These are phyloP conservation scores for Drosophila neocordata DNA, from an alignment of 1,140 invertebrate genomes.

Conservation along the genomic window DNA sequence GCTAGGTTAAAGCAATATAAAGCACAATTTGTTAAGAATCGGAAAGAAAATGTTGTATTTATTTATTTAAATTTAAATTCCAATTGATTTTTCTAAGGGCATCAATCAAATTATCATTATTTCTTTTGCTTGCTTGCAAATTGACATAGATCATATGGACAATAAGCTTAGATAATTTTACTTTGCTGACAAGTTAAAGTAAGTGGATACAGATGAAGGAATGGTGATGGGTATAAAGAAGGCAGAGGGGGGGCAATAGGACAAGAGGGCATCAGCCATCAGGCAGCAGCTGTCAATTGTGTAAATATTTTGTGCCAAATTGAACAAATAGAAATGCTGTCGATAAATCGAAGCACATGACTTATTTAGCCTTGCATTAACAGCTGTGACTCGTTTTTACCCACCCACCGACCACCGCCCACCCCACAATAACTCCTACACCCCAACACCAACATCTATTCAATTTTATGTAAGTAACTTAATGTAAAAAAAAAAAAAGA, in stretches of 20 bases:
- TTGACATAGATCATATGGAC: slow-evolving; percentile 8
- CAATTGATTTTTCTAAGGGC: neutral
- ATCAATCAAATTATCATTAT: slow-evolving; percentile 20
- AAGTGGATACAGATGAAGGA: neutral
- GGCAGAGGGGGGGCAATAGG: neutral
- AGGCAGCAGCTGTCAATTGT: slow-evolving; percentile 56
- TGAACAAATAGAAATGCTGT: slow-evolving; percentile 62
- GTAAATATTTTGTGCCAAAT: slow-evolving; percentile 62
- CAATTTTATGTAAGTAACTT: slow-evolving; percentile 19
- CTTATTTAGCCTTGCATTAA: slow-evolving; percentile 52
- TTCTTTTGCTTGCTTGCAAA: slow-evolving; percentile 9
- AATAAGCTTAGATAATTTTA: slow-evolving; percentile 8
- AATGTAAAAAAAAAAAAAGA: slow-evolving; percentile 10
- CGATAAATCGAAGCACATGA: slow-evolving; percentile 63
- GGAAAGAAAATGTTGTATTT: slow-evolving; percentile 1
- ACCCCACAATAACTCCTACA: neutral
- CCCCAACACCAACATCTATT: too few relatives aligned
- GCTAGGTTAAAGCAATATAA: neutral
- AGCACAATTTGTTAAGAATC: neutral
- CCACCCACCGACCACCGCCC: neutral
- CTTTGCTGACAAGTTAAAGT: slow-evolving; percentile 3
- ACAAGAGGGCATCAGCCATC: slow-evolving; percentile 19
- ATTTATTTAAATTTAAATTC: neutral
- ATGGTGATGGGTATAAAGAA: too few relatives aligned
- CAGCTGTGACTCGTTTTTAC: slow-evolving; percentile 46